Evolutionary conservation across 1,140 invertebrate genomes (phyloP), one percentile per base, ranked within the genome.

Genomic region (Orius insidiosus): DNA sequence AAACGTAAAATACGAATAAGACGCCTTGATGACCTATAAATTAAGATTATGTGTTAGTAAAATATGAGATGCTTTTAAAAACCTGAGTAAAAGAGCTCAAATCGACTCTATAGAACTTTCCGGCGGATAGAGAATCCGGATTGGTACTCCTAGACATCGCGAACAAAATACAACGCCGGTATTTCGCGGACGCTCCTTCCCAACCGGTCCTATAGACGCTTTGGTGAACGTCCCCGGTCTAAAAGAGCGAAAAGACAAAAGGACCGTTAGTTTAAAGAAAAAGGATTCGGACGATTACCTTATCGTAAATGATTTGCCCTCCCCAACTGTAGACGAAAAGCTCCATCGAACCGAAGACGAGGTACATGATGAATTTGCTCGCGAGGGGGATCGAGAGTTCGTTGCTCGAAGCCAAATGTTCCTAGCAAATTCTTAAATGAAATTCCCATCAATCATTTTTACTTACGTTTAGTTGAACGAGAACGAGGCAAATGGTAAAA

Each of bases 11-110:
- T 45, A 50, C 9, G 48, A 50, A 40, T 50, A 50, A n/a, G 48
- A 50, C 32, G 48, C 48, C 14, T 50, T 50, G 3, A 50, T 45
- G 14, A 50, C 38, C 48, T 50, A 42, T 36, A 36, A 36, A 5
- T 14, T 41, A 41, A 14, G 16, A 14, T 19, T 19, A 5, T 41
- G 66, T n/a, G n/a, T n/a, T n/a, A 52, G 16, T 63, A 60, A 47
- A 65, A 56, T 43, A 61, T 56, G 8, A 64, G 63, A 49, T 18
- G 31, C 59, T 42, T 10, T 60, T 48, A 24, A 24, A 24, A 24
- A 48, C 46, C 50, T 48, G 46, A 34, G 50, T 42, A 31, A 52
- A 52, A 3, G 50, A 46, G 2, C 24, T 24, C 2, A 52, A 24
- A 37, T 52, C 31, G n/a, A 52, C 47, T 10, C 9, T 19, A 30